Conservation (phyloP, 2,797 vertebrate species). For the Tapirus indicus region DNA sequence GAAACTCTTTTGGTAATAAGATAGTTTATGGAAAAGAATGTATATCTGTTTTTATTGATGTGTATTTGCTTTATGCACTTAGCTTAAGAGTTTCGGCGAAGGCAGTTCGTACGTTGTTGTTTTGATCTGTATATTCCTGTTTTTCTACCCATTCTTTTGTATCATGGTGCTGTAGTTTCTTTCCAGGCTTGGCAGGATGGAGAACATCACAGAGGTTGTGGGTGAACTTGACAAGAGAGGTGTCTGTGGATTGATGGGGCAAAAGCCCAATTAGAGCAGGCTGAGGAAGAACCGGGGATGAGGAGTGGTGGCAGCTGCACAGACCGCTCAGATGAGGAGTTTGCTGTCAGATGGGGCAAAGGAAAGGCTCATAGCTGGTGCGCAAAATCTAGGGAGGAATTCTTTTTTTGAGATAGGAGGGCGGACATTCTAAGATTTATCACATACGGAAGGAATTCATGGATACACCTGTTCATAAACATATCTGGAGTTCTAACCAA, state of each 20-base stretch:
- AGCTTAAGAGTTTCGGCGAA: neutral
- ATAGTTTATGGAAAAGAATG: conserved; percentile 14
- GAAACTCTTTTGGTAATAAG: neutral
- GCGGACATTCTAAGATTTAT: neutral
- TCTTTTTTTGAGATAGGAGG: neutral
- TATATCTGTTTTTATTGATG: neutral
- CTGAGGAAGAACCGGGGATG: neutral
- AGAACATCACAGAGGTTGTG: neutral
- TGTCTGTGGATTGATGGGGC: neutral
- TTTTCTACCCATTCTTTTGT: neutral
- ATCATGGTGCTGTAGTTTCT: neutral
- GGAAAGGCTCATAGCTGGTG: neutral
- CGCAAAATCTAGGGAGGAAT: neutral
- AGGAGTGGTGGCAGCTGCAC: neutral
- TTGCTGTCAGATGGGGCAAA: neutral
- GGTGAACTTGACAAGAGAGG: neutral
- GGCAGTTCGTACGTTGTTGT: neutral
- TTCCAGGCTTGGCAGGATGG: neutral
- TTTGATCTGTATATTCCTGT: neutral
- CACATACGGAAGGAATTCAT: conserved; percentile 2
- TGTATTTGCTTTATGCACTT: neutral
- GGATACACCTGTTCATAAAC: neutral
- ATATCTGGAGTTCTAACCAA: neutral
- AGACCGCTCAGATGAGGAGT: neutral
- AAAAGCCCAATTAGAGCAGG: neutral